These are phyloP conservation scores for Idaea dimidiata DNA, from an alignment of 2,888 invertebrate species.

Conservation along the genomic window DNA sequence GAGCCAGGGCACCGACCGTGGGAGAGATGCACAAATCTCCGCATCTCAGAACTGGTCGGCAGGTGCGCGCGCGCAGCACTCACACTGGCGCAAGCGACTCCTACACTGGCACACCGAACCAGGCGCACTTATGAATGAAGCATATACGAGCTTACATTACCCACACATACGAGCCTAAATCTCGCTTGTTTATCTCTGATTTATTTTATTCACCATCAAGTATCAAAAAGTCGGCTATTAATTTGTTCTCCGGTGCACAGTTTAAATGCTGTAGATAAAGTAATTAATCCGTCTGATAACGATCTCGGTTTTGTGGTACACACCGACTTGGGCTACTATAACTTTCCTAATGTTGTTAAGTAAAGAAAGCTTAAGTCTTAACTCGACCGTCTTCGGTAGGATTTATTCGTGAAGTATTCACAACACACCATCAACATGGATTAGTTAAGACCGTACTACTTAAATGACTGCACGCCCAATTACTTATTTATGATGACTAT, in stretches of 20 bases:
- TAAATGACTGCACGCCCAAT: background rate
- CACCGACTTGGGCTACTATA: conserved; percentile 19
- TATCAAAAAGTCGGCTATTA: conserved; percentile 72
- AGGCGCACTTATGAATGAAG: conserved; percentile 76
- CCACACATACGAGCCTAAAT: conserved; percentile 50
- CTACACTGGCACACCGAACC: conserved; percentile 46
- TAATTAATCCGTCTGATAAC: conserved; percentile 68
- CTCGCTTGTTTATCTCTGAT: conserved; percentile 77
- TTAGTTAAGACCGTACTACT: background rate
- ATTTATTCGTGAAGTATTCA: background rate
- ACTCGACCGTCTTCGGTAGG: background rate
- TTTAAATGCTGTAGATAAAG: conserved; percentile 69
- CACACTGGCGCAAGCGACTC: conserved; percentile 41
- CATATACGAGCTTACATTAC: conserved; percentile 48
- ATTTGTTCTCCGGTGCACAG: conserved; percentile 66
- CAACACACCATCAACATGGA: background rate
- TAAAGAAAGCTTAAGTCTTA: background rate
- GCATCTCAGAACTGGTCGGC: conserved; percentile 81
- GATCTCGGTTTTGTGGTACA: conserved; percentile 44
- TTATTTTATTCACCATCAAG: conserved; percentile 74
- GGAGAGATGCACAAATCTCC: conserved; percentile 80
- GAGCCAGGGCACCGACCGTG: conserved; percentile 77
- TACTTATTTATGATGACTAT: background rate
- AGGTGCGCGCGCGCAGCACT: conserved; percentile 62
- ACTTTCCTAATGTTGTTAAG: conserved; percentile 15